A percentile compares a stretch with the other conserved stretches of the same genome.
phyloP scores from a whole-genome alignment of 2,888 invertebrate species.

The Tipula lateralis region DNA sequence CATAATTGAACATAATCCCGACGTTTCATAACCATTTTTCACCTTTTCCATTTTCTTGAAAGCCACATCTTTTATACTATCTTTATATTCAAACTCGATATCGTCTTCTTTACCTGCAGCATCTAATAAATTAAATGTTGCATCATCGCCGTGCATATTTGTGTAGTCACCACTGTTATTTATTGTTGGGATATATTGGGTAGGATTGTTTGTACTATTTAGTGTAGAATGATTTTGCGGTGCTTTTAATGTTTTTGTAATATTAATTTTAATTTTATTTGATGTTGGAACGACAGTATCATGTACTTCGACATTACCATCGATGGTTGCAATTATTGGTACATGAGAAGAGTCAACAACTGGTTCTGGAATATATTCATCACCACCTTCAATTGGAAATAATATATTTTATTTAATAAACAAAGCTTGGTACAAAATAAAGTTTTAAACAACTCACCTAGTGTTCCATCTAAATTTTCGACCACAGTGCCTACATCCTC shows the following conservation, averaged over 20 bases:
- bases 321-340: constrained; percentile 58
- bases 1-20: constrained; percentile 84
- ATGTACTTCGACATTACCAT: constrained; percentile 69
- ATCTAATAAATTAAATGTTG: constrained; percentile 44
- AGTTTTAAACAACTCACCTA: constrained; percentile 12
- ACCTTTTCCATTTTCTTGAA: constrained; percentile 68
- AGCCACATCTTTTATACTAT: constrained; percentile 59
- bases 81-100: constrained; percentile 58
- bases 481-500: constrained; percentile 49
- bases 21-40: constrained; percentile 70
- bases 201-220: neutral
- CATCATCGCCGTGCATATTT: constrained; percentile 37
- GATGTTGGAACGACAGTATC: constrained; percentile 52
- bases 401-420: neutral
- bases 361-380: constrained; percentile 44
- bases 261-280: constrained; percentile 75
- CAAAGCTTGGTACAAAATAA: neutral
- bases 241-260: constrained; percentile 54
- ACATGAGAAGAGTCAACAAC: constrained; percentile 39
- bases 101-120: constrained; percentile 44
- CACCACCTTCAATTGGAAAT: constrained; percentile 35
- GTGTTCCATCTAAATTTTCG: constrained; percentile 36
- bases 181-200: constrained; percentile 31
- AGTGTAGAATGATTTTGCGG: constrained; percentile 29
- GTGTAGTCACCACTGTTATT: constrained; percentile 35